phyloP scores from a whole-genome alignment of 2,888 invertebrate genomes.

The Crocallis elinguaria region DNA sequence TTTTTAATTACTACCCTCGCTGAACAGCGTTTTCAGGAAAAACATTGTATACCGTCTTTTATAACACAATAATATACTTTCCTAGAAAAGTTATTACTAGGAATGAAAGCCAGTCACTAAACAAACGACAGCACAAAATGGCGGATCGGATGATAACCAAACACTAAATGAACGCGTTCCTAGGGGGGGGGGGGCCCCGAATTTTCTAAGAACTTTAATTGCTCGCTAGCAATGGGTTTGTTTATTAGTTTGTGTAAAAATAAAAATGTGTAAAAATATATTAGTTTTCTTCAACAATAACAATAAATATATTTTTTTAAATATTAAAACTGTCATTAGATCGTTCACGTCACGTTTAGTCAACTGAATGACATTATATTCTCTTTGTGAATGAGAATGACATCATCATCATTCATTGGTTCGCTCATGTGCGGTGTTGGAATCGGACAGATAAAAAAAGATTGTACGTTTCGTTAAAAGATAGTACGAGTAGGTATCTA shows the following conservation, averaged over 20 bases:
- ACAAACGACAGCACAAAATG: constrained; percentile 85
- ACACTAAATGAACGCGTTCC: constrained; percentile 83
- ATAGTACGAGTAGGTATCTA: too few species aligned
- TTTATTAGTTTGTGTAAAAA: constrained; percentile 62
- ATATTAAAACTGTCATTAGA: constrained; percentile 77
- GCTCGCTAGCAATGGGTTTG: constrained; percentile 35
- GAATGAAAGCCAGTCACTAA: constrained; percentile 79
- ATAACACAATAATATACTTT: constrained; percentile 71
- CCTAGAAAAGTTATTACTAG: constrained; percentile 68
- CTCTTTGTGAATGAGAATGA: too few species aligned
- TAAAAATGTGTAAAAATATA: constrained; percentile 76
- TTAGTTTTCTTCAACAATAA: constrained; percentile 64
- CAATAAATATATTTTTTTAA: constrained; percentile 69
- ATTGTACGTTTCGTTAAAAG: too few species aligned
- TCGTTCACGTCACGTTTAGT: constrained; percentile 69
- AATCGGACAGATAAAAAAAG: too few species aligned
- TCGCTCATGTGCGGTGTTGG: too few species aligned
- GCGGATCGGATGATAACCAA: constrained; percentile 85
- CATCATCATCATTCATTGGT: too few species aligned
- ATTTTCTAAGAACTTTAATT: constrained; percentile 35
- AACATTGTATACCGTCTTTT: constrained; percentile 78
- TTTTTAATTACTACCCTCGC: constrained; percentile 71
- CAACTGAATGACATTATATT: too few species aligned
- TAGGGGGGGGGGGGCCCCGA: constrained; percentile 58
- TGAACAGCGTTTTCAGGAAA: constrained; percentile 76